Conservation (phyloP, 1,140 invertebrate genomes). For the Apis florea region DNA sequence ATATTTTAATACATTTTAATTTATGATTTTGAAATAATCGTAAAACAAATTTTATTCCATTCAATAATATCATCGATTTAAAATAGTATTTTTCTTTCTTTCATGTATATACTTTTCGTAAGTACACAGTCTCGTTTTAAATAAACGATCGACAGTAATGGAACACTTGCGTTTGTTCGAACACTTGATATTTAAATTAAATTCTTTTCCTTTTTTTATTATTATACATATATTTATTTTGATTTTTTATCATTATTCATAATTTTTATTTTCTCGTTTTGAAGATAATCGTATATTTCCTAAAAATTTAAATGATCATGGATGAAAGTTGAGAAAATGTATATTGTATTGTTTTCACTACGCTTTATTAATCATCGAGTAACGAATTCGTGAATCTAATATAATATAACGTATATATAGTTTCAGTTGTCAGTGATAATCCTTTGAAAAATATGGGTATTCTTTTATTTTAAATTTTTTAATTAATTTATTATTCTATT, state of each 20-base stretch:
- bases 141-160: conserved; percentile 7
- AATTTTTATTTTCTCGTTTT: no score
- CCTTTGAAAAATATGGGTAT: no score
- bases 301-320: conserved; percentile 1
- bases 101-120: background rate
- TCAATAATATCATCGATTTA: background rate
- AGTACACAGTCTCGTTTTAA: background rate
- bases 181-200: background rate
- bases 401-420: no score
- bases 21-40: background rate
- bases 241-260: background rate
- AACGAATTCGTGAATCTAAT: background rate
- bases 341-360: background rate
- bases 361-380: background rate
- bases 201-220: background rate
- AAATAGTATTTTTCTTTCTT: background rate
- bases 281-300: background rate
- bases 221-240: background rate
- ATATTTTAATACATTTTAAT: background rate
- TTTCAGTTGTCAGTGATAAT: background rate
- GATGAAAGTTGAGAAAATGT: background rate
- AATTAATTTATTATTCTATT: background rate
- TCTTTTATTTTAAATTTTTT: background rate
- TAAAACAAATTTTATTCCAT: background rate
- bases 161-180: background rate